Percentiles rank a stretch among this genome's conserved stretches.
Evolutionary conservation across 1,140 invertebrate species (phyloP).

Genomic region (Phymorhynchus buccinoides): DNA sequence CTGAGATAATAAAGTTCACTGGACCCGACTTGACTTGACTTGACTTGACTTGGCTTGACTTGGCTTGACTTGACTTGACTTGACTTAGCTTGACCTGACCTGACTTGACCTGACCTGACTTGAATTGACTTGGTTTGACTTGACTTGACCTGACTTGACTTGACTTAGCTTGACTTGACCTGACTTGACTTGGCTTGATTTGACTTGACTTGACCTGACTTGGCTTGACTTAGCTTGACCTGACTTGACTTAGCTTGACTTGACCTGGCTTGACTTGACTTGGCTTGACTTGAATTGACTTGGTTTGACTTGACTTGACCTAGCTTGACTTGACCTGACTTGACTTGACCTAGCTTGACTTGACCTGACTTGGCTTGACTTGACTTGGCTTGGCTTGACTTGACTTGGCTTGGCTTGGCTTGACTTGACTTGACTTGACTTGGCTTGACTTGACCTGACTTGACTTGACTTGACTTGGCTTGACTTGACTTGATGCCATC

Average conservation of each 20-base stretch:
- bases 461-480: conserved; percentile 19
- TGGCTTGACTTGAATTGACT: conserved; percentile 41
- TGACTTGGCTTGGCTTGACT: conserved; percentile 36
- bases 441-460: conserved; percentile 33
- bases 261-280: conserved; percentile 43
- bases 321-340: conserved; percentile 39
- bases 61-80: conserved; percentile 33
- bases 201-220: conserved; percentile 34
- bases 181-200: conserved; percentile 37
- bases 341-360: conserved; percentile 39
- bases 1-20: too few relatives aligned
- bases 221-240: conserved; percentile 31
- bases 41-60: conserved; percentile 37
- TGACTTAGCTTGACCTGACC: conserved; percentile 46
- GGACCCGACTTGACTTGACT: conserved; percentile 37
- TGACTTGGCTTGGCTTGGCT: conserved; percentile 39
- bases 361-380: conserved; percentile 29
- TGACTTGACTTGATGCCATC: conserved; percentile 18
- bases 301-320: conserved; percentile 42
- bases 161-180: conserved; percentile 42
- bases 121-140: conserved; percentile 24
- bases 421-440: conserved; percentile 41
- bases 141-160: conserved; percentile 36
- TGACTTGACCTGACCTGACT: conserved; percentile 36
- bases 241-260: conserved; percentile 42